Evolutionary conservation across 1,140 invertebrate species (phyloP), one percentile per base, ranked within the genome.

Genomic region (Cherax destructor): DNA sequence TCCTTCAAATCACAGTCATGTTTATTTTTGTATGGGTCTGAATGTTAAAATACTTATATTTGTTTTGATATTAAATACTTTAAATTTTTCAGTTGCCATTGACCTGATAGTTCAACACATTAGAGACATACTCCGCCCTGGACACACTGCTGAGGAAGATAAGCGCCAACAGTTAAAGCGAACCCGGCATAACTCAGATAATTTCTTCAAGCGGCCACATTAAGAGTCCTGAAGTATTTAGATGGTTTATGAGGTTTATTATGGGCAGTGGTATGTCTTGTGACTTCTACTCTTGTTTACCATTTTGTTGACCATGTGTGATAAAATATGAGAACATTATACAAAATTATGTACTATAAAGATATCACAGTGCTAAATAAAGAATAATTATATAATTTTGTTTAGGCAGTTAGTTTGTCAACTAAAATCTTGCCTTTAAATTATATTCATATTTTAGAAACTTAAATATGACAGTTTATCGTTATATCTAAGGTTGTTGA

Each of bases 71-170:
- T 30, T 85, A 47, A 69, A 65, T 52, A 77, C 59, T 47, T 94
- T 95, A 95, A 96, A 96, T 97, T 97, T 96, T 96, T 86, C 97
- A 99, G 99, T 99, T 96, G 99, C 99, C 95, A 99, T 99, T 96
- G 98, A 99, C 95, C 96, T 99, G 95, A 99, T 99, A 95, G 98
- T 99, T 94, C 98, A 99, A 95, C 98, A 99, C 96, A 99, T 99
- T 95, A 97, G 98, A 96, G 98, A 99, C 95, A 97, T 98, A 94
- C 96, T 99, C 94, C 97, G 81, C 61, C 92, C 86, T 61, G 83
- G 86, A 3, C 83, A 79, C 21, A 21, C 78, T 0, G 69, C 24
- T 2, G 81, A 92, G 21, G 74, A 76, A 10, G 76, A 61, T 16
- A 72, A 76, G 3, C 88, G 50, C 11, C 86, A 79, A 18, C 88